Evolutionary conservation across 2,113 vertebrate genomes (phyloP).

Genomic region (Ptilorrhoa leucosticta): DNA sequence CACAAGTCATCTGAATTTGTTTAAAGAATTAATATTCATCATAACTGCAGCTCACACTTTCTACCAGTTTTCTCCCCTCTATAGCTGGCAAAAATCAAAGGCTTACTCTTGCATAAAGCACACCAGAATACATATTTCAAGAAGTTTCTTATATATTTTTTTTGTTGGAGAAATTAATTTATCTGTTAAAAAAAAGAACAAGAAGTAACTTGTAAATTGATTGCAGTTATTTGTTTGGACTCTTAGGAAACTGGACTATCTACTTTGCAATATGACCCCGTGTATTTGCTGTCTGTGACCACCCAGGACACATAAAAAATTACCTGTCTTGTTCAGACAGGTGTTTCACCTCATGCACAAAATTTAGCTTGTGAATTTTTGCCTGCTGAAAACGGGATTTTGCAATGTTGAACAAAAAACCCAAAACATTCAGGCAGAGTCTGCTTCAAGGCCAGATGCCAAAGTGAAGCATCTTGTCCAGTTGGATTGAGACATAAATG

Average conservation of each 20-base stretch:
- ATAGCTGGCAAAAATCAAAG: background rate
- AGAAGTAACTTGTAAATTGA: background rate
- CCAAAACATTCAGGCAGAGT: background rate
- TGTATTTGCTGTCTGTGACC: background rate
- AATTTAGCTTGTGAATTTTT: background rate
- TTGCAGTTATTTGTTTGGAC: accelerated
- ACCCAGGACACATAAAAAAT: background rate
- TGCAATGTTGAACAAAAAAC: background rate
- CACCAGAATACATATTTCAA: background rate
- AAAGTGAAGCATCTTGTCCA: background rate
- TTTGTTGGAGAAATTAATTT: background rate
- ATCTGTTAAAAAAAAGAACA: background rate
- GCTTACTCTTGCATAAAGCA: background rate
- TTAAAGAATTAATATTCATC: background rate
- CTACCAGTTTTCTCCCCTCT: background rate
- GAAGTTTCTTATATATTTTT: background rate
- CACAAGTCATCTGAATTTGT: background rate
- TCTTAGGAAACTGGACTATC: background rate
- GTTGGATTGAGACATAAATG: background rate
- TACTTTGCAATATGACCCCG: background rate
- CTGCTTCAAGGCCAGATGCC: background rate
- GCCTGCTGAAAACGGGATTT: background rate
- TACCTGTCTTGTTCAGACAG: background rate
- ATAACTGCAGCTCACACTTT: background rate
- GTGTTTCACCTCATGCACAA: accelerated